Percentiles rank a stretch among this genome's conserved stretches.
These are phyloP conservation scores for Uropsilus gracilis DNA, from an alignment of 2,113 vertebrate species.

Conservation along the genomic window DNA sequence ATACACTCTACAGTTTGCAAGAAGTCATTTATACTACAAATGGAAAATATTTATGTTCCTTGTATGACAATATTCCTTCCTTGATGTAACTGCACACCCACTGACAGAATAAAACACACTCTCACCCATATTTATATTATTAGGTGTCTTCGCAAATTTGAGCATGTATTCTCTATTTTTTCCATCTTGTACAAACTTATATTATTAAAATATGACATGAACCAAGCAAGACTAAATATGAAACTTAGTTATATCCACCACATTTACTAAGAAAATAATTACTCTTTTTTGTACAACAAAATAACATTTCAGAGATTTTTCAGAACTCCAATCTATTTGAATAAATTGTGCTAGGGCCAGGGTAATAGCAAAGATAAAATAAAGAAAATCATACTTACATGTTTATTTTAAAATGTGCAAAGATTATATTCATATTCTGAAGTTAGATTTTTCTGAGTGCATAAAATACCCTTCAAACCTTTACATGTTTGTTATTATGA, in stretches of 20 bases:
- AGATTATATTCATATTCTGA: neutral
- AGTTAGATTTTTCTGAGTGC: neutral
- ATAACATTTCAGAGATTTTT: too few relatives aligned
- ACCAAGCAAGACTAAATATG: constrained; percentile 7
- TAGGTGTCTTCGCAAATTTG: neutral
- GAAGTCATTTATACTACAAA: neutral
- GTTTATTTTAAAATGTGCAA: neutral
- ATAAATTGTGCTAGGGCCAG: neutral
- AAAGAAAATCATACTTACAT: neutral
- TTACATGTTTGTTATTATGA: neutral
- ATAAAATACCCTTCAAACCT: neutral
- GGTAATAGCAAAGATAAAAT: neutral
- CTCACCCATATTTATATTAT: neutral
- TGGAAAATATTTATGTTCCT: neutral
- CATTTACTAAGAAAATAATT: constrained; percentile 23
- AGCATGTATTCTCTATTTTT: neutral
- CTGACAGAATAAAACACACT: neutral
- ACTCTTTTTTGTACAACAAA: too few relatives aligned
- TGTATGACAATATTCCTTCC: neutral
- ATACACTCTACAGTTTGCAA: neutral
- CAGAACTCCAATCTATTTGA: neutral
- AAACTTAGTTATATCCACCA: neutral
- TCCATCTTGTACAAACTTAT: neutral
- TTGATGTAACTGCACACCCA: neutral
- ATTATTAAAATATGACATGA: constrained; percentile 2